Percentiles rank a stretch among this genome's conserved stretches.
These are phyloP conservation scores for Ciconia nigra DNA, from an alignment of 2,797 vertebrate species.

Conservation along the genomic window DNA sequence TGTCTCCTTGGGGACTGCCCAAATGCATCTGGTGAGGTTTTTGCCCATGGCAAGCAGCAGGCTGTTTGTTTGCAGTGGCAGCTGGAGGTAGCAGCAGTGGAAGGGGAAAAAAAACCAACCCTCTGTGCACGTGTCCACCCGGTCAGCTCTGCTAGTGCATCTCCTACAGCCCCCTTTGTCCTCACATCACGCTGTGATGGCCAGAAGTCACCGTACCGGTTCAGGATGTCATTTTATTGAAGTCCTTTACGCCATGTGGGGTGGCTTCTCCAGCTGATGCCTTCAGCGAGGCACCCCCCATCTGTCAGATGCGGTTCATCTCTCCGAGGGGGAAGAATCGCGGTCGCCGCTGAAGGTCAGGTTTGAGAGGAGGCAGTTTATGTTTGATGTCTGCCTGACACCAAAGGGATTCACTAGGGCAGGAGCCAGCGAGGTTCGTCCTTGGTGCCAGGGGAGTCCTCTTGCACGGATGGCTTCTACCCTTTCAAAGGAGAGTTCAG, in stretches of 20 bases:
- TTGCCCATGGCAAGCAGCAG: background rate
- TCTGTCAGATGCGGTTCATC: background rate
- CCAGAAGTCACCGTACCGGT: background rate
- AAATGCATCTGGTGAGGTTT: background rate
- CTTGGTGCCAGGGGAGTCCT: background rate
- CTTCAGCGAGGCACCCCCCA: background rate
- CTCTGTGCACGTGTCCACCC: background rate
- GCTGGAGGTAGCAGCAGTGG: background rate
- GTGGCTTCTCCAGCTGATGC: background rate
- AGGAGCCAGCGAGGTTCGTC: background rate
- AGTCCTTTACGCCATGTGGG: background rate
- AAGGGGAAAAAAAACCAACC: fast-evolving
- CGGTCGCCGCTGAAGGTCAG: background rate
- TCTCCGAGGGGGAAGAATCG: fast-evolving
- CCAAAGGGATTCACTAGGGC: background rate
- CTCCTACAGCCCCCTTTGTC: background rate
- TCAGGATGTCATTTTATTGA: background rate
- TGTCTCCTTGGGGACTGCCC: background rate
- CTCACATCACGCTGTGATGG: background rate
- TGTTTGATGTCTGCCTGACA: background rate
- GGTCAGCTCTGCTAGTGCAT: background rate
- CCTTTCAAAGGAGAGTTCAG: background rate
- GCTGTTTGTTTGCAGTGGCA: background rate
- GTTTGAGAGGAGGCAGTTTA: background rate
- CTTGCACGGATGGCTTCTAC: background rate